phyloP scores from a whole-genome alignment of 2,113 vertebrate genomes.

The Heptranchias perlo region DNA sequence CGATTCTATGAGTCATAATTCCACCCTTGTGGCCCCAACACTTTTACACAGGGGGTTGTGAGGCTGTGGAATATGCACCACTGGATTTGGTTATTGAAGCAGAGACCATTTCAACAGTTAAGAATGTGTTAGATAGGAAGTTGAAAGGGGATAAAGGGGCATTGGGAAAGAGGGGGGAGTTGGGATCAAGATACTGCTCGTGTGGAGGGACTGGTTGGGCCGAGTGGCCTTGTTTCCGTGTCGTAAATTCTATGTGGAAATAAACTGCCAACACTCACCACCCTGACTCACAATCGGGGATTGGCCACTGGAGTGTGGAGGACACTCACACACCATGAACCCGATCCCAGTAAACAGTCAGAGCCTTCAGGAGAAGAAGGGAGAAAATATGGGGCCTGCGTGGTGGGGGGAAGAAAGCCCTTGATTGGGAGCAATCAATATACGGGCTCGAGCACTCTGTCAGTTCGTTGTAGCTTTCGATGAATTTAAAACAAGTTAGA shows the following conservation, averaged over 20 bases:
- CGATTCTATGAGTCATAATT: no score
- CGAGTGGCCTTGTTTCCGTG: neutral
- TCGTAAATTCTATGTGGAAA: neutral
- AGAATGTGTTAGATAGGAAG: neutral
- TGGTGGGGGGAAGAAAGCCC: neutral
- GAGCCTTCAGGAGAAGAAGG: neutral
- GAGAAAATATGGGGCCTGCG: neutral
- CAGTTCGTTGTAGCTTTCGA: neutral
- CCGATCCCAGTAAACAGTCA: neutral
- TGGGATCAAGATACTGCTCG: neutral
- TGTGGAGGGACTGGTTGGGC: neutral
- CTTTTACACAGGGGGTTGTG: neutral
- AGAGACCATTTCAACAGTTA: neutral
- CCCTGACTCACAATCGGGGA: neutral
- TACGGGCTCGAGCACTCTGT: neutral
- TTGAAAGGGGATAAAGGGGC: neutral
- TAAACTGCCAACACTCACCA: neutral
- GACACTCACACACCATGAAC: neutral
- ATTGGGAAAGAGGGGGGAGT: no score
- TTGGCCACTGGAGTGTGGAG: no score
- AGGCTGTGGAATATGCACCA: neutral
- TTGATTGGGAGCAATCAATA: neutral
- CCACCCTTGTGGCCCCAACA: neutral
- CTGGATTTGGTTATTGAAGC: neutral
- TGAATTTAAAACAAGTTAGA: neutral